Evolutionary conservation across 2,888 invertebrate genomes (phyloP), one percentile per base, ranked within the genome.

Genomic region (Strigamia transsilvanica): DNA sequence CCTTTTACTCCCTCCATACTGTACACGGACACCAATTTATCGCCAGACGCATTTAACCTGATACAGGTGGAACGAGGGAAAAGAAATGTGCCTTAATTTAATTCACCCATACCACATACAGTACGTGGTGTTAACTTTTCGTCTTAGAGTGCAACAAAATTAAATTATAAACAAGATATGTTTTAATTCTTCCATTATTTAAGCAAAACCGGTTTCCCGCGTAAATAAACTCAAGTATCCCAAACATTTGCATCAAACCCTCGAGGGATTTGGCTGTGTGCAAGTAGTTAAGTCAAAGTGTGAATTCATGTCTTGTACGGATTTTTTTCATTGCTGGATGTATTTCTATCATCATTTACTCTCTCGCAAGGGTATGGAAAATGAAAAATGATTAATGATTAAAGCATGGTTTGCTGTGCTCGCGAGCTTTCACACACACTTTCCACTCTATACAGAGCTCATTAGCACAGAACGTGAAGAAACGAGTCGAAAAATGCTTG

Each of bases 1-100:
- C 61, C 61, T 66, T 66, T 23, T 66, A 66, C 61, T 66, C 61
- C 23, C 61, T 23, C 61, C 61, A n/a, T n/a, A 66, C 61, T 66
- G 12, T 66, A 66, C 61, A 66, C 21, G 21, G 21, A 66, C 61
- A 66, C 61, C 61, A 66, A 66, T 66, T 66, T 66, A 66, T 66
- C 61, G 61, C 61, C 61, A 66, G 61, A 66, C 61, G 46, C 46
- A 46, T 10, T 46, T 46, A 46, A 46, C n/a, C 46, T 46, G 13
- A 3, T 66, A 18, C 51, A 51, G 18, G n/a, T 18, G 51, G 51
- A 18, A 51, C 0, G 4, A 18, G 18, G 18, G 18, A 51, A 2
- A 42, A 6, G 38, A 2, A 38, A 38, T 38, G 38, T 38, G 6
- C 51, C 51, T 51, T 51, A 51, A 51, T 51, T 51, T 51, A 51